Percentiles rank a stretch among this genome's conserved stretches.
Conservation (phyloP, 2,888 invertebrate genomes). For the Anagyrus pseudococci region DNA sequence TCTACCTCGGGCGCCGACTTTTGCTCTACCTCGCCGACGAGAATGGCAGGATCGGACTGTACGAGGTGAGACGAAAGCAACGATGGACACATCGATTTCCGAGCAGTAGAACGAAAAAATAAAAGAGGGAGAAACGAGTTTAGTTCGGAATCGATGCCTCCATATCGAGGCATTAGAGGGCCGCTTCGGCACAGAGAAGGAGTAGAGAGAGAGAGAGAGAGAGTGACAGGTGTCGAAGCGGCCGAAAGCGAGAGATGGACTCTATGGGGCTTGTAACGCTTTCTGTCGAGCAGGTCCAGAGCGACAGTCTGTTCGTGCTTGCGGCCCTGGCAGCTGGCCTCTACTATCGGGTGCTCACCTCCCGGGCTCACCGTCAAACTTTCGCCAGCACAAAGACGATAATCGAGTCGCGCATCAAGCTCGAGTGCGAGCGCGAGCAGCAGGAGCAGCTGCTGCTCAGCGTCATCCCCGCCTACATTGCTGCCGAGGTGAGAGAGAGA, state of each 20-base stretch:
- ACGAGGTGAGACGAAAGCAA: constrained; percentile 31
- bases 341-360: constrained; percentile 88
- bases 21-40: constrained; percentile 16
- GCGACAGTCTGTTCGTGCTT: constrained; percentile 78
- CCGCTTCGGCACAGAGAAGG: too few species aligned
- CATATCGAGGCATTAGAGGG: too few species aligned
- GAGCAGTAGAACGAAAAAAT: too few species aligned
- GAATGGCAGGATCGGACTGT: constrained; percentile 3
- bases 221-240: too few species aligned
- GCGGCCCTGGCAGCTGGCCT: constrained; percentile 84
- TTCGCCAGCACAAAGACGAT: constrained; percentile 90
- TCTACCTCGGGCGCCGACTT: constrained; percentile 46
- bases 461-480: constrained; percentile 94
- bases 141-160: too few species aligned
- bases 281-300: constrained; percentile 81
- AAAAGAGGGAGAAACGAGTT: too few species aligned
- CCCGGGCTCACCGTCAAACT: constrained; percentile 84
- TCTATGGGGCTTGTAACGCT: too few species aligned
- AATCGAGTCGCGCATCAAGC: constrained; percentile 88
- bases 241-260: too few species aligned
- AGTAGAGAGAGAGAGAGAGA: too few species aligned
- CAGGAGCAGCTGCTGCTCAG: constrained; percentile 91
- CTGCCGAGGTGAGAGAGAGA: constrained; percentile 89
- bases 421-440: constrained; percentile 92
- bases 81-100: neutral